Conservation (phyloP, 2,113 vertebrate species). For the Chelonoidis abingdonii region DNA sequence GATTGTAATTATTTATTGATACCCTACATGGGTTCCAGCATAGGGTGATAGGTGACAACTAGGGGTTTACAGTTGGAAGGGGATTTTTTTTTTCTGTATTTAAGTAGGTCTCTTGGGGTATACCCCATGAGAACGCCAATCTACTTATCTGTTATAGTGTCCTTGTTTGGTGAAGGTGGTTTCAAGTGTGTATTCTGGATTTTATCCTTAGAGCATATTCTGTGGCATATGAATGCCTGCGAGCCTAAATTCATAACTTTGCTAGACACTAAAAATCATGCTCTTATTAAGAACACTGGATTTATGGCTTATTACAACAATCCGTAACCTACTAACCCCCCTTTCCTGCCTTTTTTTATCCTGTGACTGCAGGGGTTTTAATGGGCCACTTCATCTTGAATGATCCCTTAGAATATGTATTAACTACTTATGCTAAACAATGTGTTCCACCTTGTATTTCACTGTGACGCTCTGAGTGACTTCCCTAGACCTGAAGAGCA, state of each 20-base stretch:
- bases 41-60: too few species aligned
- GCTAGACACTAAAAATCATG: not conserved
- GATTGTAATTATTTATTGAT: too few species aligned
- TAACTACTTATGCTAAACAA: not conserved
- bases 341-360: not conserved
- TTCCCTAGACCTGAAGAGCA: not conserved
- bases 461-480: not conserved
- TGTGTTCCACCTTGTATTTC: not conserved
- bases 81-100: not conserved
- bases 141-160: not conserved
- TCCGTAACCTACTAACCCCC: not conserved
- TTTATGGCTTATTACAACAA: not conserved
- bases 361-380: not conserved
- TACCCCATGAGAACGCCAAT: not conserved
- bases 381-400: not conserved
- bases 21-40: too few species aligned
- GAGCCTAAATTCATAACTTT: not conserved
- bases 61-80: not conserved
- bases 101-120: not conserved
- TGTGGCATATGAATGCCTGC: not conserved
- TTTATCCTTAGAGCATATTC: not conserved
- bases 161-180: not conserved
- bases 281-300: not conserved
- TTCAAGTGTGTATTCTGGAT: not conserved
- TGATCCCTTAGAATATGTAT: not conserved